Conservation (phyloP, 2,113 vertebrate species). For the Rhabdornis inornatus region DNA sequence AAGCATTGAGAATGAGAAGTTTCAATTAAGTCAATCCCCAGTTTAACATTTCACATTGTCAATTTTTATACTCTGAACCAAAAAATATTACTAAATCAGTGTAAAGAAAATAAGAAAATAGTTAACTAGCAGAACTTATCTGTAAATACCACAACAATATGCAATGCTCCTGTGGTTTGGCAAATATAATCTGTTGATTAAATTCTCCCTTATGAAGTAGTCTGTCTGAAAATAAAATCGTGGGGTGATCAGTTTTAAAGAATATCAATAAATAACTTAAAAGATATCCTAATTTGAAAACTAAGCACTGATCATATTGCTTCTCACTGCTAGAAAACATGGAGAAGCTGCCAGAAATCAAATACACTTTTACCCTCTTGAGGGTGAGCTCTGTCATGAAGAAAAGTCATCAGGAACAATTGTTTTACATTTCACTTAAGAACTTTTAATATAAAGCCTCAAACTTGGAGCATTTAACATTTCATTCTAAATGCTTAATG, state of each 20-base stretch:
- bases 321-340: not conserved
- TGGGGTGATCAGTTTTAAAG: not conserved
- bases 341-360: not conserved
- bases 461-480: not conserved
- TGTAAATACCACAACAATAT: not conserved
- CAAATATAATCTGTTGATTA: not conserved
- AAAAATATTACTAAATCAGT: not conserved
- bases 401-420: not conserved
- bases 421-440: not conserved
- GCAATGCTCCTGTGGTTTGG: not conserved
- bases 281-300: not conserved
- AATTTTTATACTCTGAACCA: not conserved
- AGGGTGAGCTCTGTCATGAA: not conserved
- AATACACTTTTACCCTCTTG: not conserved
- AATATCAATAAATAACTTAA: not conserved
- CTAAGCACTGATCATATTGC: not conserved
- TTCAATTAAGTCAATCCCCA: not conserved
- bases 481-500: not conserved
- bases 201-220: not conserved
- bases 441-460: not conserved
- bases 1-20: not conserved
- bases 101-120: not conserved
- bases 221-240: not conserved
- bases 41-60: not conserved
- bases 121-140: not conserved